phyloP scores from a whole-genome alignment of 2,797 vertebrate species.

The Xiphophorus birchmanni region DNA sequence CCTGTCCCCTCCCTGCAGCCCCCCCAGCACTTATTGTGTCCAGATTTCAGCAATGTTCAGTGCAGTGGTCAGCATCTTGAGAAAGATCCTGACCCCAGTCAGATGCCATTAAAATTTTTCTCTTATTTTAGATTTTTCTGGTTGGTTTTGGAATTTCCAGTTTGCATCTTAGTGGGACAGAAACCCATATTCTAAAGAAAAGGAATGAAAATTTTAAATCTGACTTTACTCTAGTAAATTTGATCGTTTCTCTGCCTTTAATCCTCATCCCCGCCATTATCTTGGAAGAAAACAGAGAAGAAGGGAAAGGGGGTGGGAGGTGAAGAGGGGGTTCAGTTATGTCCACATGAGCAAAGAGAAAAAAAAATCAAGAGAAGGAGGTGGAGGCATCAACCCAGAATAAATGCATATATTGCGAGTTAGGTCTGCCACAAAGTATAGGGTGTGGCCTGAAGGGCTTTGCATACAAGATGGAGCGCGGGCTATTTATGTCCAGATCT shows the following conservation, averaged over 20 bases:
- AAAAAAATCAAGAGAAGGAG: slow-evolving; percentile 31
- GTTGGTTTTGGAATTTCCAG: background rate
- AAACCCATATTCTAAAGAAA: background rate
- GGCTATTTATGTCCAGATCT: slow-evolving; percentile 78
- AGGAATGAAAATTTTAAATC: background rate
- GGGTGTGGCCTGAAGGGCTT: slow-evolving; percentile 79
- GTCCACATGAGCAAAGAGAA: slow-evolving; percentile 21
- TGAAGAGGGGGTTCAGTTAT: slow-evolving; percentile 5
- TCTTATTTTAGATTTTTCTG: background rate
- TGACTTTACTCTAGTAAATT: slow-evolving; percentile 1
- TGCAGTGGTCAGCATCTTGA: slow-evolving; percentile 23
- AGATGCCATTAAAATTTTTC: slow-evolving; percentile 1
- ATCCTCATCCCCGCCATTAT: slow-evolving; percentile 26
- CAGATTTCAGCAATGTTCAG: slow-evolving; percentile 24
- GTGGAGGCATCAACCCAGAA: slow-evolving; percentile 62
- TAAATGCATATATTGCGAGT: slow-evolving; percentile 76
- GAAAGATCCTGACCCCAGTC: slow-evolving; percentile 7
- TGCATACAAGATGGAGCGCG: slow-evolving; percentile 67
- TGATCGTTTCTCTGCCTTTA: background rate
- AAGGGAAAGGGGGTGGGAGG: background rate
- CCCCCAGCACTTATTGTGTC: slow-evolving; percentile 39
- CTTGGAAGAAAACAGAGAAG: background rate
- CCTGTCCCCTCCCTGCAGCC: background rate
- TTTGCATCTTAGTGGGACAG: background rate
- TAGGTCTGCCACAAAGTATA: slow-evolving; percentile 82